Percentiles rank a stretch among this genome's conserved stretches.
Evolutionary conservation across 2,888 invertebrate genomes (phyloP).

Genomic region (Protophormia terraenovae): DNA sequence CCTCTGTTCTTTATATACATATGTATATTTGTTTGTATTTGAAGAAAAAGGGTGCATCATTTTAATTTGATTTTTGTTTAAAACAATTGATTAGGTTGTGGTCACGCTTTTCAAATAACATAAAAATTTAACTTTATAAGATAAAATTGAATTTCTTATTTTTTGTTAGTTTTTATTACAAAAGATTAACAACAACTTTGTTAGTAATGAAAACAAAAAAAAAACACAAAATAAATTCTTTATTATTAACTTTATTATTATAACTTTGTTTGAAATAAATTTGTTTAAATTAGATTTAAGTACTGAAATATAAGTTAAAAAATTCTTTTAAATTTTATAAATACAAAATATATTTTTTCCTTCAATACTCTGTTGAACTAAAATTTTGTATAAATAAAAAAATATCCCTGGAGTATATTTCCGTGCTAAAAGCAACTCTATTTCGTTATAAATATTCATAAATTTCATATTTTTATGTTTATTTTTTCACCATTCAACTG

Average conservation of each 20-base stretch:
- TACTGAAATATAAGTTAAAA: too few species aligned
- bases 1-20: not conserved
- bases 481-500: not conserved
- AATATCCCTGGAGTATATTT: not conserved
- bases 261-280: too few species aligned
- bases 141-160: not conserved
- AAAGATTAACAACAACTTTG: not conserved
- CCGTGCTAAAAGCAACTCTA: not conserved
- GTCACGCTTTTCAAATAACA: conserved; percentile 15
- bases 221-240: not conserved
- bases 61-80: conserved; percentile 31
- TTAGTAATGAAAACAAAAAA: not conserved
- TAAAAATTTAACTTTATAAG: conserved; percentile 7
- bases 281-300: too few species aligned
- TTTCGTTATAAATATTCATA: conserved; percentile 42
- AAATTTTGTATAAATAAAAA: too few species aligned
- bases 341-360: too few species aligned
- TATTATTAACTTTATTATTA: too few species aligned
- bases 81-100: conserved; percentile 28
- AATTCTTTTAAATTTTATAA: too few species aligned
- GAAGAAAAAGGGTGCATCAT: not conserved
- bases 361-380: too few species aligned
- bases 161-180: not conserved
- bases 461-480: not conserved
- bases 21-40: not conserved